Percentiles rank a stretch among this genome's conserved stretches.
phyloP scores from a whole-genome alignment of 2,113 vertebrate genomes.

The Lepus europaeus region DNA sequence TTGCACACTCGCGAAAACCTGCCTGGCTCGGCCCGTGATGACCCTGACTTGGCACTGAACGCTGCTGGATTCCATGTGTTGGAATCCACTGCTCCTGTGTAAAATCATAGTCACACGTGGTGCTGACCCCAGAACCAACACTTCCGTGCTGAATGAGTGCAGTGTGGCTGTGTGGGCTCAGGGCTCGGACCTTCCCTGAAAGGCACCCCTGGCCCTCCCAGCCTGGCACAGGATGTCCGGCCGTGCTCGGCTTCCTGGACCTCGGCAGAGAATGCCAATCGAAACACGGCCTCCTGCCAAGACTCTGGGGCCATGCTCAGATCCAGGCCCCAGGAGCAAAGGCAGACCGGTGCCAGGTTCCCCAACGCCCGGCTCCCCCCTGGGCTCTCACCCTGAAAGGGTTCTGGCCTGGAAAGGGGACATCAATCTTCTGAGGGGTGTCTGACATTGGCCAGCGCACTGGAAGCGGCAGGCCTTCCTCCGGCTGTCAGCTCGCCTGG shows the following conservation, averaged over 20 bases:
- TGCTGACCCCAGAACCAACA: background rate
- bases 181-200: constrained; percentile 19
- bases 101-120: constrained; percentile 52
- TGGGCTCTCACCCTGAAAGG: background rate
- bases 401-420: constrained; percentile 69
- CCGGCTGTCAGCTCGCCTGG: background rate
- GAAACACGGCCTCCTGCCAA: constrained; percentile 67
- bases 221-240: constrained; percentile 69
- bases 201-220: background rate
- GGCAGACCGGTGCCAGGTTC: constrained; percentile 41
- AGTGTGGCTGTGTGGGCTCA: background rate
- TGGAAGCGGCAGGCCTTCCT: background rate
- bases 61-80: background rate
- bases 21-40: background rate
- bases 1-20: background rate
- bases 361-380: background rate
- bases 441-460: background rate
- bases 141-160: background rate
- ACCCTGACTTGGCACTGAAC: background rate
- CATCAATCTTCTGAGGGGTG: constrained; percentile 50
- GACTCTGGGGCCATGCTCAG: constrained; percentile 20
- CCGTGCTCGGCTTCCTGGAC: constrained; percentile 48
- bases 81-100: background rate
- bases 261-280: constrained; percentile 20
- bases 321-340: constrained; percentile 55